Percentiles rank a stretch among this genome's conserved stretches.
Evolutionary conservation across 2,888 invertebrate genomes (phyloP).

Genomic region (Polydrusus pterygomalis): DNA sequence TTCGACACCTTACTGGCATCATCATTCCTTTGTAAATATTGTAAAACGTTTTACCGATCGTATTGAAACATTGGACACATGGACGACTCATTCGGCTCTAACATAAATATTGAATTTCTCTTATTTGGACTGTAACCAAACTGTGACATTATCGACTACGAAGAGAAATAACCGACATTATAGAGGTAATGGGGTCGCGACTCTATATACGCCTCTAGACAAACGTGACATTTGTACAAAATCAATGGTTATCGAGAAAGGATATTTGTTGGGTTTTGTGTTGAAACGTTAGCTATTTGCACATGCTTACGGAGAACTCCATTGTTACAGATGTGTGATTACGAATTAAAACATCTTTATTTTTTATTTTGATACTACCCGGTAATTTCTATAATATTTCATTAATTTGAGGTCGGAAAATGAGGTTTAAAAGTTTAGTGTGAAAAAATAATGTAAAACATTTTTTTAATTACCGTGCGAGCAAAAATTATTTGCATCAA

Average conservation of each 20-base stretch:
- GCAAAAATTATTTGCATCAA: too few species aligned
- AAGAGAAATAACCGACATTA: constrained; percentile 23
- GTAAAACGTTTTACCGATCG: not conserved
- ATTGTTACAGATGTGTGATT: too few species aligned
- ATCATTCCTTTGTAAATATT: not conserved
- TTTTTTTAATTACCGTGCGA: too few species aligned
- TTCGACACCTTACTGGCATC: not conserved
- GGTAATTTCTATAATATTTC: too few species aligned
- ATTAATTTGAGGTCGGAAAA: too few species aligned
- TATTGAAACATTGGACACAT: not conserved
- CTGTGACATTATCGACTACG: constrained; percentile 20
- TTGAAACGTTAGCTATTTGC: not conserved
- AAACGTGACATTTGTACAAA: constrained; percentile 20
- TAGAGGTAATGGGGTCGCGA: constrained; percentile 17
- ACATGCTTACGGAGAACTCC: not conserved
- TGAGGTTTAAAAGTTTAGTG: too few species aligned
- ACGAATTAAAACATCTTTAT: too few species aligned
- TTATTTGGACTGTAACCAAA: constrained; percentile 10
- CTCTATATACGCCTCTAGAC: constrained; percentile 13
- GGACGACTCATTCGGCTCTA: not conserved
- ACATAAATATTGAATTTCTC: constrained; percentile 18
- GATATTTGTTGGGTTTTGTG: not conserved
- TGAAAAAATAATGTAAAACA: too few species aligned
- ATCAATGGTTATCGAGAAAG: constrained; percentile 16
- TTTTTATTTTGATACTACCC: too few species aligned